phyloP scores from a whole-genome alignment of 2,888 invertebrate genomes.

The Andrena praecox region DNA sequence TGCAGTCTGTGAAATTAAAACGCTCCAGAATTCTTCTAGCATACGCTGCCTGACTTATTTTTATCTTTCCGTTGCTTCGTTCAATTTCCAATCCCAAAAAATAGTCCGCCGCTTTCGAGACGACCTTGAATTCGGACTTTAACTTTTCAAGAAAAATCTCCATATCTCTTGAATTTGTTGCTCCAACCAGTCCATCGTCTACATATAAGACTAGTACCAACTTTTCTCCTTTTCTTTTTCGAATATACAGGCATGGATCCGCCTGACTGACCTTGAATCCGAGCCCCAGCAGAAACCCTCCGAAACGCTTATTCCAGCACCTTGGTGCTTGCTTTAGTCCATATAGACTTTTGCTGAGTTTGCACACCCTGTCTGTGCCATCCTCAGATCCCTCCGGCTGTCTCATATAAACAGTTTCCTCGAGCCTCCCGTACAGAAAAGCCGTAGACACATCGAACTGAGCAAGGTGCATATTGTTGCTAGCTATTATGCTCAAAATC shows the following conservation, averaged over 20 bases:
- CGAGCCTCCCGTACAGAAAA: constrained; percentile 60
- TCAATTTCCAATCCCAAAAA: no score
- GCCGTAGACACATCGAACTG: constrained; percentile 67
- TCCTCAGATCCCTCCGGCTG: constrained; percentile 28
- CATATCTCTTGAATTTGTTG: neutral
- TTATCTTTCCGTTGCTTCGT: no score
- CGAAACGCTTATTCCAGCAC: neutral
- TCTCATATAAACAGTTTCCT: constrained; percentile 52
- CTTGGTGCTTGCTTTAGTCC: neutral
- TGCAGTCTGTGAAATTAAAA: no score
- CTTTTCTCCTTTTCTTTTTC: neutral
- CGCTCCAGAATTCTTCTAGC: no score
- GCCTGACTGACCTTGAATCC: neutral
- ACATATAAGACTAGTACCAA: neutral
- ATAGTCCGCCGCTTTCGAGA: no score
- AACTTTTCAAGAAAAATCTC: neutral
- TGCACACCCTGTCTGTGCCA: neutral
- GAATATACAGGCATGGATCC: neutral
- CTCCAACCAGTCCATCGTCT: neutral
- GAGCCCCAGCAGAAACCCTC: neutral
- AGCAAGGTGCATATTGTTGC: constrained; percentile 47
- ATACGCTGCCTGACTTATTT: no score
- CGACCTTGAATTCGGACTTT: neutral
- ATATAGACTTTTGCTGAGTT: neutral
- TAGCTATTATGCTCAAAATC: constrained; percentile 50